Base-by-base conservation (phyloP, 2,113 vertebrate genomes). In the Chaetops frenatus region DNA sequence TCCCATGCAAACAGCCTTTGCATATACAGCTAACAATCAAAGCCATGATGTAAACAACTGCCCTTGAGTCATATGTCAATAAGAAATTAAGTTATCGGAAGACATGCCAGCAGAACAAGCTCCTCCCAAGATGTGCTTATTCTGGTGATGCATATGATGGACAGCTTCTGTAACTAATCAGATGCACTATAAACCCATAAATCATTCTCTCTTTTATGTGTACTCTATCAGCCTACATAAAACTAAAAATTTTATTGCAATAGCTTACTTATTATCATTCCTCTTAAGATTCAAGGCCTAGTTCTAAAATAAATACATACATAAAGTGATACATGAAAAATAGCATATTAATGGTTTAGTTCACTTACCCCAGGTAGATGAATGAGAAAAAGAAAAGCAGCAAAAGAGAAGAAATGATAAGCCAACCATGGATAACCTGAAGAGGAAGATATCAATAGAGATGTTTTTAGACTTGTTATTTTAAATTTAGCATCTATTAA, bases 311-410 rank as follows among this genome's bases (percentile, higher is more conserved):
- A 70, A 57, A 83, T 15, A 73, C 8, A 62, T 16, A 45, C 12
- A 53, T 25, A 15, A 74, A 82, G 9, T 11, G 47, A 79, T 28
- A 71, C 3, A 69, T 31, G 27, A 88, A 88, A 77, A 77, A 61
- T 0, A 44, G 45, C 11, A 7, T 12, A 89, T 27, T 61, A 88
- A 85, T 48, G 33, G 5, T 81, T 82, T 45, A 79, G 7, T 57
- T 48, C 25, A 98, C 99, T 99, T 98, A 99, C 99, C 99, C 98
- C 96, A 99, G 98, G 95, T 99, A 99, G 97, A 99, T 99, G 96
- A 98, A 99, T 79, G 99, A 99, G 97, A 99, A 99, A 97, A 99
- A 99, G 98, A 99, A 99, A 57, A 99, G 99, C 91, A 99, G 97
- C 83, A 99, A 98, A 33, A 99, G 98, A 80, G 99, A 99, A 93